These are phyloP conservation scores for Nemapogon koenigi DNA, from an alignment of 2,888 invertebrate genomes.

Conservation along the genomic window DNA sequence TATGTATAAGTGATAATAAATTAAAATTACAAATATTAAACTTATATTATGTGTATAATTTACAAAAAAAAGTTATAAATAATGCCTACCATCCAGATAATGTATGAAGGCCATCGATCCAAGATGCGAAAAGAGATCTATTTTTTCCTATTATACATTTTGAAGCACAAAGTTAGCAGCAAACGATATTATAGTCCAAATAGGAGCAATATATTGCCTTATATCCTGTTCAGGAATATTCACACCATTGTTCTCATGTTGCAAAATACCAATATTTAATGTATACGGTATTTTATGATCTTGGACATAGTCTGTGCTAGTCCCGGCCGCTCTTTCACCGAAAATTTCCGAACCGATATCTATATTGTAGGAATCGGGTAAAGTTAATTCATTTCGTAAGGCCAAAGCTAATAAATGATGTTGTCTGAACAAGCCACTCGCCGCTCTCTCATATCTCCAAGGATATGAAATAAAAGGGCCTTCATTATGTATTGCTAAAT, in stretches of 20 bases:
- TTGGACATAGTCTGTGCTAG: conserved; percentile 38
- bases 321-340: conserved; percentile 41
- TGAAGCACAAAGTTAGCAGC: too few relatives aligned
- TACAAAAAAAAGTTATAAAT: too few relatives aligned
- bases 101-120: too few relatives aligned
- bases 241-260: conserved; percentile 27
- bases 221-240: conserved; percentile 35
- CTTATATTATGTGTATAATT: too few relatives aligned
- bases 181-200: conserved; percentile 36
- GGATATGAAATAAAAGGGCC: conserved; percentile 72
- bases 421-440: conserved; percentile 39
- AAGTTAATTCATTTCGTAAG: conserved; percentile 28
- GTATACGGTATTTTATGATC: conserved; percentile 28
- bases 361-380: conserved; percentile 23
- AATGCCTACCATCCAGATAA: too few relatives aligned
- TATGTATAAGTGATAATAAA: too few relatives aligned
- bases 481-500: conserved; percentile 78
- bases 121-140: too few relatives aligned
- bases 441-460: conserved; percentile 67
- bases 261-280: conserved; percentile 35
- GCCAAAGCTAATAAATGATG: conserved; percentile 33
- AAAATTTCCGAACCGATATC: conserved; percentile 32
- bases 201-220: conserved; percentile 27
- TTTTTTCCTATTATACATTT: not conserved
- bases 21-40: too few relatives aligned